These are phyloP conservation scores for Oscarella lobularis DNA, from an alignment of 37 sponge, comb jelly and placozoan genomes.

Conservation along the genomic window DNA sequence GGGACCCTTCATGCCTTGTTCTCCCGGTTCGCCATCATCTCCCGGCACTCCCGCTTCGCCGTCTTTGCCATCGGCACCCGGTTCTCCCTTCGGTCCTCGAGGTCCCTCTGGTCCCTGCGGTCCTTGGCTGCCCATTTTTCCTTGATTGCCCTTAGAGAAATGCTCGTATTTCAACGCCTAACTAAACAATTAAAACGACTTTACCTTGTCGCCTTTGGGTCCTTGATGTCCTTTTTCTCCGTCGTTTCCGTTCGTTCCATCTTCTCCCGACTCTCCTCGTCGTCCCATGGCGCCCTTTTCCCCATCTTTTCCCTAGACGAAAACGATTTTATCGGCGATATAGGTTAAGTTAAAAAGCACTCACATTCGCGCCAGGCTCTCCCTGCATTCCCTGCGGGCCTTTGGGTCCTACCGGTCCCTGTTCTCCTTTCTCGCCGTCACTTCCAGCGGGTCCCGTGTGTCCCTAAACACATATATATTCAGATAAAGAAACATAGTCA, in stretches of 20 bases:
- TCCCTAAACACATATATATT: neutral
- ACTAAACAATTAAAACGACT: neutral
- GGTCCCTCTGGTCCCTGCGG: neutral
- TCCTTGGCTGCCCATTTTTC: too few relatives aligned
- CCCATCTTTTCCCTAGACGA: conserved; percentile 1
- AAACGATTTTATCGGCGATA: too few relatives aligned
- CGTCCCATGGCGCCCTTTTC: neutral
- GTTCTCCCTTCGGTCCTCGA: neutral
- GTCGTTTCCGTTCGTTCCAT: neutral
- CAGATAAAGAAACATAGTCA: neutral
- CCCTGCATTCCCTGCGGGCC: neutral
- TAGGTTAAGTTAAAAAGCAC: too few relatives aligned
- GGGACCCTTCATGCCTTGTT: neutral
- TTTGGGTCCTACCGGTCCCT: neutral
- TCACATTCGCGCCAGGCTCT: neutral
- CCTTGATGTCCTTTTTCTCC: neutral
- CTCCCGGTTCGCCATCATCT: neutral
- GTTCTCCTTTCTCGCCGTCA: neutral
- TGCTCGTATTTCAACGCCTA: too few relatives aligned
- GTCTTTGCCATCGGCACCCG: neutral
- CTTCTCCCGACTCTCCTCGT: neutral
- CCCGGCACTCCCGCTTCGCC: neutral
- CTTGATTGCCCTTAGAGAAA: too few relatives aligned
- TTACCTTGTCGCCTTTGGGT: neutral
- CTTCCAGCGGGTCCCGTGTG: neutral